Conservation (phyloP, 2,888 invertebrate species). For the Eristalis pertinax region DNA sequence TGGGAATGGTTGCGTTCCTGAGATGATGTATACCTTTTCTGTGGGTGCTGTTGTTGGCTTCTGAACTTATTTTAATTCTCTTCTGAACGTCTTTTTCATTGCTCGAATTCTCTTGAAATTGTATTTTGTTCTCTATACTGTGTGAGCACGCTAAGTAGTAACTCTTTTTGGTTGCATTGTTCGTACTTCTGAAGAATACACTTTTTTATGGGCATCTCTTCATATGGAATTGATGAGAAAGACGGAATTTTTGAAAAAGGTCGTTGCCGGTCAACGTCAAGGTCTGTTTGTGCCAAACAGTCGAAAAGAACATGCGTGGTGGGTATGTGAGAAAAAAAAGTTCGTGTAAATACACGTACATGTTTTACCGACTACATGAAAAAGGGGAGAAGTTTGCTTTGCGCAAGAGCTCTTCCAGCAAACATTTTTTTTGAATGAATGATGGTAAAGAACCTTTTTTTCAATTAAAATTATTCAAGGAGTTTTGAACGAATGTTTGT, state of each 20-base stretch:
- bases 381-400: not conserved
- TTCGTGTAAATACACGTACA: not conserved
- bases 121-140: not conserved
- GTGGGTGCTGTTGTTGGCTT: conserved; percentile 18
- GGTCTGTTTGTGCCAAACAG: conserved; percentile 62
- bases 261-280: conserved; percentile 70
- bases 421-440: not conserved
- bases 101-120: not conserved
- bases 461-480: not conserved
- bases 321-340: not conserved
- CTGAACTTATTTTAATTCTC: conserved; percentile 7
- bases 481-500: too few relatives aligned
- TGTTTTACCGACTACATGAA: not conserved
- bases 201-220: not conserved
- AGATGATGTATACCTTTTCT: conserved; percentile 28
- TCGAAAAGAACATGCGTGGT: conserved; percentile 3
- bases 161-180: conserved; percentile 2
- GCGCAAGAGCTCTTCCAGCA: conserved; percentile 5
- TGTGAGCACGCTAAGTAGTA: not conserved
- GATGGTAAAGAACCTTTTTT: conserved; percentile 28
- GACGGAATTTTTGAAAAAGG: conserved; percentile 40
- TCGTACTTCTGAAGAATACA: not conserved
- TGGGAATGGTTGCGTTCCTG: conserved; percentile 24
- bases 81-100: not conserved
- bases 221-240: not conserved